Conservation (phyloP, 2,797 vertebrate species). For the Bovichtus variegatus region DNA sequence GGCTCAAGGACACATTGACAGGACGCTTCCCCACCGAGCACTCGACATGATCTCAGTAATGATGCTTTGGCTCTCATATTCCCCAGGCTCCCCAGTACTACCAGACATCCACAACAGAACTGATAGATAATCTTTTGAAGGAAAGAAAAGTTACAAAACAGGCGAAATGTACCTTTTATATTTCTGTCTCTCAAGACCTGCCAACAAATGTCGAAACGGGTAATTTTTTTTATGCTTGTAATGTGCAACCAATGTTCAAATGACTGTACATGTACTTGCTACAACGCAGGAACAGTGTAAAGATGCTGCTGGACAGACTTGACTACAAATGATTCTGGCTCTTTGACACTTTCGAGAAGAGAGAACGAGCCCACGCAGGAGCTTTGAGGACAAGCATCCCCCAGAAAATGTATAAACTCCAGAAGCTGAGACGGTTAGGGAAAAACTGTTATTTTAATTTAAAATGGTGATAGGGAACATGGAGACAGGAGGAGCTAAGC, state of each 20-base stretch:
- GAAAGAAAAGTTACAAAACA: too few species aligned
- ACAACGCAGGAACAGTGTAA: background rate
- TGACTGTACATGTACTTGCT: background rate
- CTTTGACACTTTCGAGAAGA: background rate
- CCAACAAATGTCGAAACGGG: background rate
- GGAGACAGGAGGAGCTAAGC: background rate
- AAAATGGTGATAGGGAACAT: too few species aligned
- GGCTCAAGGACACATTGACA: too few species aligned
- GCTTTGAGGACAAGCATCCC: background rate
- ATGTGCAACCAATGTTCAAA: background rate
- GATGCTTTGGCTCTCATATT: background rate
- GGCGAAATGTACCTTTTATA: too few species aligned
- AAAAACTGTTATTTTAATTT: too few species aligned
- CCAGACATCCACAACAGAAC: background rate
- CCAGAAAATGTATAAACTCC: too few species aligned
- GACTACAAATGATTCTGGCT: background rate
- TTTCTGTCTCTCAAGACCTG: too few species aligned
- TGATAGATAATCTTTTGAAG: background rate
- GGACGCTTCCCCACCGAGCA: too few species aligned
- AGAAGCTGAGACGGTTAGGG: too few species aligned
- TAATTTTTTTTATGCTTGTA: background rate
- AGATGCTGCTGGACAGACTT: background rate
- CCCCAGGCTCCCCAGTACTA: too few species aligned
- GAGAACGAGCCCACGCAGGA: conserved; percentile 7
- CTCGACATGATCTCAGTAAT: background rate